These are phyloP conservation scores for Trematomus bernacchii DNA, from an alignment of 2,797 vertebrate genomes.

Conservation along the genomic window DNA sequence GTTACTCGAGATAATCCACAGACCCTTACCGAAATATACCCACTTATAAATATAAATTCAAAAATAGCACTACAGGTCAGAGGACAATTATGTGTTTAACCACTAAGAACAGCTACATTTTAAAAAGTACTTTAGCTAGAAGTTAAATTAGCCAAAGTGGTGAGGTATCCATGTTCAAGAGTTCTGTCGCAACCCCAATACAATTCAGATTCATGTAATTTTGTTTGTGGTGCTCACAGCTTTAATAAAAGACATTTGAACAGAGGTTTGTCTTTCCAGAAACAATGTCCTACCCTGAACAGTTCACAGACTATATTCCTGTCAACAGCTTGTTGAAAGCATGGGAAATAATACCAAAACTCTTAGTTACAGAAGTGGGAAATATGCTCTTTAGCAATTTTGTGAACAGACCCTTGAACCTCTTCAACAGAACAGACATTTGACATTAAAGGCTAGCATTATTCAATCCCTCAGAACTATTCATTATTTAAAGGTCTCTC, in stretches of 20 bases:
- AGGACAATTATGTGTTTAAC: too few relatives aligned
- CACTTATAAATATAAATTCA: too few relatives aligned
- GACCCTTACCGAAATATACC: too few relatives aligned
- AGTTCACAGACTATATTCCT: too few relatives aligned
- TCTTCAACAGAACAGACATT: conserved; percentile 1
- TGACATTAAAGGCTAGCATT: not conserved
- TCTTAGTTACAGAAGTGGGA: not conserved
- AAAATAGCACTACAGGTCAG: too few relatives aligned
- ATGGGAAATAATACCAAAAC: not conserved
- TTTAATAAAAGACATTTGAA: conserved; percentile 1
- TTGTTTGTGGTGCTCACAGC: not conserved
- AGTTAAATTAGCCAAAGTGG: not conserved
- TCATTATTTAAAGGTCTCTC: not conserved
- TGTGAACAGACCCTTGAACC: not conserved
- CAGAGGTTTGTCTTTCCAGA: not conserved
- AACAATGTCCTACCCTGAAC: not conserved
- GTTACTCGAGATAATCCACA: too few relatives aligned
- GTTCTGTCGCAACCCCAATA: not conserved
- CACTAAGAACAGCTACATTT: not conserved
- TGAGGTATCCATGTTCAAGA: not conserved
- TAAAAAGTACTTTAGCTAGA: too few relatives aligned
- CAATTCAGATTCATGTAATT: not conserved
- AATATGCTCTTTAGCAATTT: not conserved
- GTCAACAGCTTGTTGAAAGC: too few relatives aligned
- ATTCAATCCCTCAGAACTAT: not conserved